Evolutionary conservation across 1,140 invertebrate species (phyloP), one percentile per base, ranked within the genome.

Genomic region (Scaptomyza hsui): DNA sequence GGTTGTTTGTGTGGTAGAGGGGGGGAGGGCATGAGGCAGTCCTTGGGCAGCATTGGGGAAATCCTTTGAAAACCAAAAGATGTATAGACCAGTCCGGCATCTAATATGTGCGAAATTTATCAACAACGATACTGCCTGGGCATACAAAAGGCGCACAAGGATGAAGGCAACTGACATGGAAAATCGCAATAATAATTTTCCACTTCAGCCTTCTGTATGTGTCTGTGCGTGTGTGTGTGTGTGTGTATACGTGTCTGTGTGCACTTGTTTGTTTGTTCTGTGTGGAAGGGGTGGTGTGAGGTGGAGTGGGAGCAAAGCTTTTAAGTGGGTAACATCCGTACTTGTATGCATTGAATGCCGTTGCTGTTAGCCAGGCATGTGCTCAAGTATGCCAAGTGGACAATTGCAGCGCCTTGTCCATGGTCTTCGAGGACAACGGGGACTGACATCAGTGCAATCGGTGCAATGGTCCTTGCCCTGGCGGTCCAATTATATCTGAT

Each of bases 151-250:
- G 47, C 61, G 41, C 37, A 56, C 67, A 59, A 72, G 63, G 78
- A 78, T 67, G 49, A 74, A 56, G 60, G 63, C 75, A 82, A 83
- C 62, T 72, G 72, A 74, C 81, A 80, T 83, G 81, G 80, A 83
- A 83, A 83, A 83, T 83, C 76, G 80, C 80, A 83, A 83, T 80
- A 85, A 85, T 83, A 86, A 80, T 83, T 83, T 83, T 79, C 68
- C 68, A 72, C 72, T 74, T 82, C 76, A 73, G 51, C 47, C 78
- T 62, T 60, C 12, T 55, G 39, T 18, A 15, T 48, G 19, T 16
- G 6, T 2, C 10, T 10, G 10, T 5, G 39, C 7, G 9, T 37
- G 19, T n/a, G 12, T 35, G n/a, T 16, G 26, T 37, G 26, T 9
- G 26, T 37, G 12, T 41, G 21, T 16, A 18, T 37, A 16, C 4